A percentile compares a stretch with the other conserved stretches of the same genome.
phyloP scores from a whole-genome alignment of 1,140 invertebrate genomes.

The Apolygus lucorum region DNA sequence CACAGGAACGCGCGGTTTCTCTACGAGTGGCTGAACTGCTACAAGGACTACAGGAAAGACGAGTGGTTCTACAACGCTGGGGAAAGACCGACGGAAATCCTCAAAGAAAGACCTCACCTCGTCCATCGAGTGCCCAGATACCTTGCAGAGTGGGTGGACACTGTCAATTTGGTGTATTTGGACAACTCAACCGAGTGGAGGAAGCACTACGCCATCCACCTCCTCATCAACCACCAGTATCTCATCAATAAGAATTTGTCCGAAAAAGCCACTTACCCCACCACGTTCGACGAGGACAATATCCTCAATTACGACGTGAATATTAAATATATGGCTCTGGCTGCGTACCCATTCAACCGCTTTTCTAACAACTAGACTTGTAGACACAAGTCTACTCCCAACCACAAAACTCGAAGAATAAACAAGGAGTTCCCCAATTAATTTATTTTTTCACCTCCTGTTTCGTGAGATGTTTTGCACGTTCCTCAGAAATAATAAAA shows the following conservation, averaged over 20 bases:
- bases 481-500: too few relatives aligned
- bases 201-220: constrained; percentile 22
- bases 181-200: constrained; percentile 22
- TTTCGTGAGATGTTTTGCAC: too few relatives aligned
- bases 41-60: constrained; percentile 32
- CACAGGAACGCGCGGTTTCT: constrained; percentile 34
- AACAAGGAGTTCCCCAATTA: too few relatives aligned
- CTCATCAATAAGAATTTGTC: constrained; percentile 1
- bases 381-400: too few relatives aligned
- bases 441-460: too few relatives aligned
- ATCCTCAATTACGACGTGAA: constrained; percentile 13
- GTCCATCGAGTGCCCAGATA: constrained; percentile 19
- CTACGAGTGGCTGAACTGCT: constrained; percentile 35
- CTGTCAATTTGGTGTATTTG: constrained; percentile 10
- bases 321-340: background rate
- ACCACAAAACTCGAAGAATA: too few relatives aligned
- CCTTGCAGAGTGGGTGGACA: constrained; percentile 12
- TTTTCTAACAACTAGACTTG: too few relatives aligned
- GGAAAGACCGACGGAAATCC: constrained; percentile 33
- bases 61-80: constrained; percentile 39
- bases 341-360: background rate
- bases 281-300: background rate
- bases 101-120: constrained; percentile 28
- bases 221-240: constrained; percentile 25
- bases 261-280: background rate